A percentile compares a stretch with the other conserved stretches of the same genome.
Conservation (phyloP, 2,113 vertebrate species). For the Gnathonemus longibarbis region DNA sequence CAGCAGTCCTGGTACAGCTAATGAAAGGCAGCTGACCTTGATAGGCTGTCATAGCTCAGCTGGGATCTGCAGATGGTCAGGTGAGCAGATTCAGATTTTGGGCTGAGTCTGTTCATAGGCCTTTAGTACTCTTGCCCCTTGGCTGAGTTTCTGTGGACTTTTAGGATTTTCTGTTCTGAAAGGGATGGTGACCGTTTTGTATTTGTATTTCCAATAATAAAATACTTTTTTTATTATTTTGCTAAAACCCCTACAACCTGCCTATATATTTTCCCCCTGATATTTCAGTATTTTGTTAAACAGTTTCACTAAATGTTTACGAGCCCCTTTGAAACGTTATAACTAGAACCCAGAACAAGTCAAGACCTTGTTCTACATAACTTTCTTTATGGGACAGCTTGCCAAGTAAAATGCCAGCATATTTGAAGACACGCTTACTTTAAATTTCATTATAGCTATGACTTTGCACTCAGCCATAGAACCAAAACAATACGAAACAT, state of each 20-base stretch:
- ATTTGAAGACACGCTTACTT: not conserved
- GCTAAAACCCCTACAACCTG: not conserved
- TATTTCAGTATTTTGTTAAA: not conserved
- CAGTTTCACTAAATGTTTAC: not conserved
- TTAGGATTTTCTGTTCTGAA: not conserved
- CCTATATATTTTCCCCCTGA: not conserved
- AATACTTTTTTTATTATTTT: not conserved
- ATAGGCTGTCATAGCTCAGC: not conserved
- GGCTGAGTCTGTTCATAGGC: not conserved
- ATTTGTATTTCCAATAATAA: not conserved
- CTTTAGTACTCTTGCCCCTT: not conserved
- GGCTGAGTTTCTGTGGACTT: not conserved
- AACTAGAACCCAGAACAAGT: not conserved
- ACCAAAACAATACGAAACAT: not conserved
- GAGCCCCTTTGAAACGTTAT: not conserved
- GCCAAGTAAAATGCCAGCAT: not conserved
- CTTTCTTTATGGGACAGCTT: not conserved
- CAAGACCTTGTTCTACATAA: not conserved
- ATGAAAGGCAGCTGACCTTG: constrained; percentile 3
- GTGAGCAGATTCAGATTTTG: not conserved
- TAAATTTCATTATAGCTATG: not conserved
- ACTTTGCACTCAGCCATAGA: not conserved
- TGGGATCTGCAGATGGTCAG: not conserved
- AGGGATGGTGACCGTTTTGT: not conserved
- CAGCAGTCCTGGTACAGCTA: not conserved